Evolutionary conservation across 1,140 invertebrate species (phyloP), one percentile per base, ranked within the genome.

Genomic region (Palaemon carinicauda): DNA sequence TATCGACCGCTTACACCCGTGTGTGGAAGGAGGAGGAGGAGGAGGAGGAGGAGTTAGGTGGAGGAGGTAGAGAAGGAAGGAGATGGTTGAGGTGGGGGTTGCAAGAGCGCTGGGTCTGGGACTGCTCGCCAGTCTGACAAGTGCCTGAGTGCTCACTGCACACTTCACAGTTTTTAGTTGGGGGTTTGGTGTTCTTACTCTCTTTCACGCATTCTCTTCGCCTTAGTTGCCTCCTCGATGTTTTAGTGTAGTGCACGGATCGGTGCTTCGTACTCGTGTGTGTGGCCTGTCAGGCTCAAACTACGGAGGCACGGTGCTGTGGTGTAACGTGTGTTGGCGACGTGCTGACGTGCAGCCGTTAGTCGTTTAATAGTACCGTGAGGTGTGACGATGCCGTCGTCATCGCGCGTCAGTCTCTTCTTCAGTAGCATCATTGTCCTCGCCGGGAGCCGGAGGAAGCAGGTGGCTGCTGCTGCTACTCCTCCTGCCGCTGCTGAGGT

Each of bases 121-220:
- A 33, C 83, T 33, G 83, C 75, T 78, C 77, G 83, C 77, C 83
- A 86, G 83, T 86, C 83, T 86, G 83, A 80, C 83, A 86, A 86
- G 83, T 86, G 83, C 83, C 83, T 86, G 83, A 86, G 83, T 86
- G 83, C 83, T 86, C 77, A 69, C 83, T 53, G 83, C 83, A 86
- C 83, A 86, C 83, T 80, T 79, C 83, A 86, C 83, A 73, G 83
- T 86, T 86, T 86, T 86, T 86, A 80, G 83, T 86, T 86, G 83
- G 52, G 41, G 75, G 83, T 86, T 86, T 86, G 83, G 78, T 86
- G 83, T 86, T 86, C 75, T 75, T 79, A 86, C 83, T 86, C 83
- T 86, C 83, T 86, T 78, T 86, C 50, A 53, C 56, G 83, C 77
- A 65, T 86, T 86, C 73, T 80, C 83, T 86, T 73, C 41, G 41